Evolutionary conservation across 2,888 invertebrate species (phyloP).

Genomic region (Catocala fraxini): DNA sequence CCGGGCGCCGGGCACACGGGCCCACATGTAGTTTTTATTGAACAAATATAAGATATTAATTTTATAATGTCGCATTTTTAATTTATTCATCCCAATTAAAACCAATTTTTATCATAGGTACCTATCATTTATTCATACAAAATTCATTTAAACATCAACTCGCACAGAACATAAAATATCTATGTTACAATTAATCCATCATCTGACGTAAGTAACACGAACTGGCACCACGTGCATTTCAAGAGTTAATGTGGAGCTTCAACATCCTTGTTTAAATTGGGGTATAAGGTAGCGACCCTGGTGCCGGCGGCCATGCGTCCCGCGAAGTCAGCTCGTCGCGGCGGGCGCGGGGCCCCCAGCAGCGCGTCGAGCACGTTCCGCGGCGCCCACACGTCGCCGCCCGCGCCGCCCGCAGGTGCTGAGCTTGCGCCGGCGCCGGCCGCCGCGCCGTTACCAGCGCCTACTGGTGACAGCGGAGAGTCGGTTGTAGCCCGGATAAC

Average conservation of each 20-base stretch:
- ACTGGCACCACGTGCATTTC: no score
- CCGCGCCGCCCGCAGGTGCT: conserved; percentile 8
- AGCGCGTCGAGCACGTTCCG: conserved; percentile 86
- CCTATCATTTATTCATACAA: conserved; percentile 42
- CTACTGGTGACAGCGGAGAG: conserved; percentile 94
- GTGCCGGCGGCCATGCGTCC: conserved; percentile 90
- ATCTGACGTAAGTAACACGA: no score
- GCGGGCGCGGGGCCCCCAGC: conserved; percentile 83
- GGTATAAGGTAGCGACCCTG: conserved; percentile 91
- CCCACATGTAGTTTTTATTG: conserved; percentile 88
- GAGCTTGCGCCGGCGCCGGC: conserved; percentile 46
- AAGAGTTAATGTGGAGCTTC: conserved; percentile 74
- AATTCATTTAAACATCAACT: conserved; percentile 1
- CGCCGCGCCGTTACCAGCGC: conserved; percentile 73
- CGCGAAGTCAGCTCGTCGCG: conserved; percentile 88
- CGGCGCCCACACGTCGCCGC: conserved; percentile 76
- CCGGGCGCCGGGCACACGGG: conserved; percentile 87
- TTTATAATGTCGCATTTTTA: conserved; percentile 85
- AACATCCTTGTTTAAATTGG: conserved; percentile 88
- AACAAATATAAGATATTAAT: conserved; percentile 88
- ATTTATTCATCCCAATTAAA: conserved; percentile 43
- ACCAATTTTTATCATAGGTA: conserved; percentile 27
- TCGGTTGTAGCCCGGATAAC: conserved; percentile 92
- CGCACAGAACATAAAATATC: conserved; percentile 1
- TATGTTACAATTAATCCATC: background rate